Base-by-base conservation (phyloP, 2,888 invertebrate genomes). In the Clanis bilineata region DNA sequence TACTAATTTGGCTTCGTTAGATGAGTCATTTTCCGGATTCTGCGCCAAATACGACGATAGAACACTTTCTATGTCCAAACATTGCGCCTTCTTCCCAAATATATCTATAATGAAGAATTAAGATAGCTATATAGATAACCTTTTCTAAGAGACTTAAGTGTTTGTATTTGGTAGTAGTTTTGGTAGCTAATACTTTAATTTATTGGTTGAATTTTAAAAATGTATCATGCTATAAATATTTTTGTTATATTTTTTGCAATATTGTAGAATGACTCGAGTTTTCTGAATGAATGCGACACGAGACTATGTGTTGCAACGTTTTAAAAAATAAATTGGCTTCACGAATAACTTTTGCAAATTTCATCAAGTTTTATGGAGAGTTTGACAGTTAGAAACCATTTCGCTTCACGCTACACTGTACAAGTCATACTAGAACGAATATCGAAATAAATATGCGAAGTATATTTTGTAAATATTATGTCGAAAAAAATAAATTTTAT, bases 1-100 rank as follows among this genome's bases (percentile, higher is more conserved):
- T 15, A 45, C 39, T 25, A 23, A 45, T 45, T 44, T 25, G 21
- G 44, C 38, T 56, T 44, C 45, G 45, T 64, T 32, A 63, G 62
- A 64, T 68, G 66, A 68, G 51, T 64, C 66, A 69, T 66, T 64
- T 60, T 56, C 21, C 62, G 62, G 62, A 59, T 63, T 57, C 62
- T 47, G 67, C 62, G 68, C 68, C 68, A 63, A 66, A 68, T 59
- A 21, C 22, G 44, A 36, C 36, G 38, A 21, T 44, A 25, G 36
- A 38, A 32, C 45, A 18, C 44, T 56, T 45, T 59, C 44, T 59
- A 32, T 38, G 32, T n/a, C 56, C 44, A 44, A 56, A 56, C 45
- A 56, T 59, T 55, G 32, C 38, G 38, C 21, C 38, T 21, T 18
- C 15, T 57, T 32, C 10, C 9, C 28, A 32, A 28, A 45, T 25